Evolutionary conservation across 2,888 invertebrate species (phyloP).

Genomic region (Rhodophaea formosa): DNA sequence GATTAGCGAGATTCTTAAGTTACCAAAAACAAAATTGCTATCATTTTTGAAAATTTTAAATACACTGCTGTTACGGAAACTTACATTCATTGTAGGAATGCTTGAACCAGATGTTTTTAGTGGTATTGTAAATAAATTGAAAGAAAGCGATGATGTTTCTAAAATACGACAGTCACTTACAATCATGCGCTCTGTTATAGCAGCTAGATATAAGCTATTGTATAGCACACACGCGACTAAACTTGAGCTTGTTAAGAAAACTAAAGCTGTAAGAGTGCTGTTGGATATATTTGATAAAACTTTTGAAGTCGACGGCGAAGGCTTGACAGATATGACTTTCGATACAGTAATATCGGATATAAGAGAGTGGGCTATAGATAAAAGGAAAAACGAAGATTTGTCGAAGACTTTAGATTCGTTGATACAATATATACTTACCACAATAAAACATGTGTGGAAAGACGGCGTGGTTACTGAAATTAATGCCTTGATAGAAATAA

Average conservation of each 20-base stretch:
- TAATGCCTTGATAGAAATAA: constrained; percentile 37
- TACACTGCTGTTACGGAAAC: neutral
- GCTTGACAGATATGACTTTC: constrained; percentile 34
- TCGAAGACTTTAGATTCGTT: constrained; percentile 29
- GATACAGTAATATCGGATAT: constrained; percentile 27
- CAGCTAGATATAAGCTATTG: constrained; percentile 33
- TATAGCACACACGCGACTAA: constrained; percentile 20
- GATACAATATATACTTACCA: constrained; percentile 30
- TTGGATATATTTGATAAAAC: constrained; percentile 49
- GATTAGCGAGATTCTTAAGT: constrained; percentile 35
- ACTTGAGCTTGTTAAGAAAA: constrained; percentile 25
- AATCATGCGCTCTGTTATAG: constrained; percentile 30
- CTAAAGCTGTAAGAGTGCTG: constrained; percentile 41
- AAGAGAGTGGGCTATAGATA: constrained; percentile 7
- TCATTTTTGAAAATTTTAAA: constrained; percentile 24
- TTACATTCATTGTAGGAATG: neutral
- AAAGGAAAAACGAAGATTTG: constrained; percentile 24
- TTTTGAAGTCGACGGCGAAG: constrained; percentile 31
- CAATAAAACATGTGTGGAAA: constrained; percentile 33
- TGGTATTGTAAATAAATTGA: constrained; percentile 27
- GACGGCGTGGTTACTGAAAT: constrained; percentile 37
- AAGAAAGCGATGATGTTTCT: neutral
- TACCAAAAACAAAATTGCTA: constrained; percentile 34
- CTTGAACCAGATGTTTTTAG: constrained; percentile 25
- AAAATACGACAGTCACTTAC: constrained; percentile 31